Base-by-base conservation (phyloP, 2,797 vertebrate genomes). In the Poecilia picta region DNA sequence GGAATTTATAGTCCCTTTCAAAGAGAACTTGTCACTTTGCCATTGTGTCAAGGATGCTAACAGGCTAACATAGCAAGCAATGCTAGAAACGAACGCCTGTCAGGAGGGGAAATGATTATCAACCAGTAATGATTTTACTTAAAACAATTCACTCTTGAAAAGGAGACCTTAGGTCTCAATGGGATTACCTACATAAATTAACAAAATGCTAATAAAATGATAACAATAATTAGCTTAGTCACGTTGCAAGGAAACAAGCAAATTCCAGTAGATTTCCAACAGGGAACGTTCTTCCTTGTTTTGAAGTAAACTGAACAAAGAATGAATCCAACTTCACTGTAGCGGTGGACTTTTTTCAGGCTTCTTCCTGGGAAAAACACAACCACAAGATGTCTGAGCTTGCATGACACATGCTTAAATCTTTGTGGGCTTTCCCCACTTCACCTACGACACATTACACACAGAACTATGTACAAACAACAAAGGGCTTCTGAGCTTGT, bases 291-390 rank as follows among this genome's bases (percentile, higher is more conserved):
- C 33, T 36, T 23, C 16, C 18, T 39, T 20, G 5, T 71, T 71
- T n/a, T 12, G 39, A 70, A 15, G 66, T 12, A 70, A 15, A 68
- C 11, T 41, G 33, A 23, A 23, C 33, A 39, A 39, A 68, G 74
- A 41, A 76, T 75, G 77, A 77, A 78, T 76, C 75, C 87, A 70
- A 74, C 83, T 83, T 85, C 77, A 77, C 74, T 43, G 71, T 51
- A 39, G 72, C 79, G 82, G 83, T 89, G 92, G 76, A 94, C 94
- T 91, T 92, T 83, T 80, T 74, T 80, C 28, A 57, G 78, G 80
- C 66, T 86, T 86, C 80, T 87, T 73, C 64, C 80, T 79, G 74
- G 66, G 76, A 46, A 64, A 71, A 75, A 77, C 72, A 76, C 76
- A 51, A 78, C 88, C 87, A 78, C 83, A 83, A 68, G 82, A 81